A percentile compares a stretch with the other conserved stretches of the same genome.
Evolutionary conservation across 23 tunicate genomes (phyloP).

Genomic region (Trididemnum nubilum): DNA sequence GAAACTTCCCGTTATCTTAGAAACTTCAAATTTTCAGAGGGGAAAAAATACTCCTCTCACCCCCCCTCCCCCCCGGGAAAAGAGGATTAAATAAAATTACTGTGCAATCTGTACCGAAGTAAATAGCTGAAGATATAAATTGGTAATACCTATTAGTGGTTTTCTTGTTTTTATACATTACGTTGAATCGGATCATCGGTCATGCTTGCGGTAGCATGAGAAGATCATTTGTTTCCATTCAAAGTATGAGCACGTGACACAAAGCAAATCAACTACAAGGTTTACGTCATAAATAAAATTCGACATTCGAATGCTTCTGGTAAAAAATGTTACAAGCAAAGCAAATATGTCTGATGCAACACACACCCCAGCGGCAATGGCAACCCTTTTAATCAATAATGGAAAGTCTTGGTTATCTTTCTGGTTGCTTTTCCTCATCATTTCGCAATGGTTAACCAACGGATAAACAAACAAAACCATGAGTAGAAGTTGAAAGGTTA

Average conservation of each 20-base stretch:
- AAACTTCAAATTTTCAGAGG: too few relatives aligned
- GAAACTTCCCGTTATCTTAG: too few relatives aligned
- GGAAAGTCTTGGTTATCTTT: background rate
- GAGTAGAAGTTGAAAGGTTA: background rate
- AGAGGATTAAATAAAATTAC: too few relatives aligned
- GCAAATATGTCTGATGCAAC: background rate
- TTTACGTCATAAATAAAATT: conserved; percentile 4
- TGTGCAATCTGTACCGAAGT: too few relatives aligned
- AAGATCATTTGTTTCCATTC: background rate
- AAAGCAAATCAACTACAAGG: background rate
- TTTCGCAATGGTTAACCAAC: background rate
- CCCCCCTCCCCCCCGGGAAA: too few relatives aligned
- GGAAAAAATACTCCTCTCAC: too few relatives aligned
- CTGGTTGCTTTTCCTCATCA: background rate
- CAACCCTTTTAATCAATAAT: background rate
- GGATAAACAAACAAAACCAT: background rate
- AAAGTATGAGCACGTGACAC: background rate
- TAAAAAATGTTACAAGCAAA: background rate
- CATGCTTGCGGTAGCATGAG: background rate
- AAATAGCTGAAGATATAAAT: too few relatives aligned
- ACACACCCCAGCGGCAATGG: background rate
- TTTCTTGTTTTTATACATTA: too few relatives aligned
- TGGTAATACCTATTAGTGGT: too few relatives aligned
- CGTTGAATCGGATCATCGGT: too few relatives aligned
- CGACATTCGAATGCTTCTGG: background rate